Evolutionary conservation across 2,888 invertebrate species (phyloP).

Genomic region (Notocelia uddmanniana): DNA sequence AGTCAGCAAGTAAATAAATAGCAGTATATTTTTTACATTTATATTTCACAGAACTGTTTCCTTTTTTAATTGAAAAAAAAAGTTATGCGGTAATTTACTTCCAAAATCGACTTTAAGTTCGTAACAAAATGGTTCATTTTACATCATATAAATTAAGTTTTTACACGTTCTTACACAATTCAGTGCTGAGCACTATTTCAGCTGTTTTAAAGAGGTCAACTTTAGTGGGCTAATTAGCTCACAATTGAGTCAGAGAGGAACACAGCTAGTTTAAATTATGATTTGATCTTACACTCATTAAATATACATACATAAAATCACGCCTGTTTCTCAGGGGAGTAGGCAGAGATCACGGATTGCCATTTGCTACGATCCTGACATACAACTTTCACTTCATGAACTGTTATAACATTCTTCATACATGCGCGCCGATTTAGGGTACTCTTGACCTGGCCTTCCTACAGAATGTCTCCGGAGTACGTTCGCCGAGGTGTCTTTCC

Average conservation of each 20-base stretch:
- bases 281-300: too few relatives aligned
- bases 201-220: background rate
- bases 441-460: too few relatives aligned
- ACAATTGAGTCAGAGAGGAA: background rate
- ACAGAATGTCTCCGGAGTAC: too few relatives aligned
- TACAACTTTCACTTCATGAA: too few relatives aligned
- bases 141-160: background rate
- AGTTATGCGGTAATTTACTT: background rate
- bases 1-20: background rate
- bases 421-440: too few relatives aligned
- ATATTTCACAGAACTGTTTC: background rate
- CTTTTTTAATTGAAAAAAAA: too few relatives aligned
- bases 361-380: too few relatives aligned
- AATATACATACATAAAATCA: too few relatives aligned
- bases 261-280: background rate
- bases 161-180: background rate
- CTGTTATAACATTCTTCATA: too few relatives aligned
- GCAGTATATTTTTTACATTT: background rate
- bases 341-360: too few relatives aligned
- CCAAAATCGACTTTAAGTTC: background rate
- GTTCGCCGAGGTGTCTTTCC: too few relatives aligned
- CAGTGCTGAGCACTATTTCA: background rate
- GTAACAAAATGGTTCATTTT: background rate
- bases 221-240: conserved; percentile 2
- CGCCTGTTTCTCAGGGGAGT: too few relatives aligned